Evolutionary conservation across 2,113 vertebrate species (phyloP).

Genomic region (Grammomys surdaster): DNA sequence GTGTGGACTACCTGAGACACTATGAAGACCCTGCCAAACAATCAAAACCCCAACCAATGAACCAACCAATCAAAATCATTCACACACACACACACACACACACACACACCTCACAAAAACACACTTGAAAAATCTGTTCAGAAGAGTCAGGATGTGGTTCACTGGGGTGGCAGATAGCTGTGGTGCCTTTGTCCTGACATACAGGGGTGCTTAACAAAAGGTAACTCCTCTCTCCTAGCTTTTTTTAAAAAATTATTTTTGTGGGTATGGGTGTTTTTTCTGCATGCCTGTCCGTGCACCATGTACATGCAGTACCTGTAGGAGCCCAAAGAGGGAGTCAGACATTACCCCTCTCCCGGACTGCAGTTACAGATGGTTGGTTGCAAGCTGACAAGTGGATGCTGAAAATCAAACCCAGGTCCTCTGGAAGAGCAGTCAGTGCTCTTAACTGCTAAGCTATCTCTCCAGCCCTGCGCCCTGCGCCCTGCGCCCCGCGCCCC

Average conservation of each 20-base stretch:
- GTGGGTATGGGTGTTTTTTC: neutral
- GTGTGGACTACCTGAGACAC: no score
- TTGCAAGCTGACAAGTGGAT: neutral
- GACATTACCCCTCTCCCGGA: neutral
- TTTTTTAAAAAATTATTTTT: neutral
- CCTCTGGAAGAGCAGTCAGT: neutral
- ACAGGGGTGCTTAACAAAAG: neutral
- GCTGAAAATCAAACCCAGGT: neutral
- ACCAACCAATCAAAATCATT: no score
- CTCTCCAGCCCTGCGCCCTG: neutral
- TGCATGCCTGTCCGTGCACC: neutral
- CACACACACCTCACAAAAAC: neutral
- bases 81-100: neutral
- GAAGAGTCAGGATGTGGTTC: neutral
- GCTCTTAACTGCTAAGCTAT: neutral
- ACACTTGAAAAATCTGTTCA: neutral
- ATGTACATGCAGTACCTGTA: neutral
- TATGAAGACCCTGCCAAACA: no score
- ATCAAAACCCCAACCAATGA: no score
- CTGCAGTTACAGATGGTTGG: neutral
- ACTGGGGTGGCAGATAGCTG: no score
- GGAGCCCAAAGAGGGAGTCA: neutral
- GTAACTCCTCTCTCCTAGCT: neutral
- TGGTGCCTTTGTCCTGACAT: neutral
- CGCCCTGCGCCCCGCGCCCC: neutral